These are phyloP conservation scores for Hepsetus odoe DNA, from an alignment of 2,113 vertebrate species.

Conservation along the genomic window DNA sequence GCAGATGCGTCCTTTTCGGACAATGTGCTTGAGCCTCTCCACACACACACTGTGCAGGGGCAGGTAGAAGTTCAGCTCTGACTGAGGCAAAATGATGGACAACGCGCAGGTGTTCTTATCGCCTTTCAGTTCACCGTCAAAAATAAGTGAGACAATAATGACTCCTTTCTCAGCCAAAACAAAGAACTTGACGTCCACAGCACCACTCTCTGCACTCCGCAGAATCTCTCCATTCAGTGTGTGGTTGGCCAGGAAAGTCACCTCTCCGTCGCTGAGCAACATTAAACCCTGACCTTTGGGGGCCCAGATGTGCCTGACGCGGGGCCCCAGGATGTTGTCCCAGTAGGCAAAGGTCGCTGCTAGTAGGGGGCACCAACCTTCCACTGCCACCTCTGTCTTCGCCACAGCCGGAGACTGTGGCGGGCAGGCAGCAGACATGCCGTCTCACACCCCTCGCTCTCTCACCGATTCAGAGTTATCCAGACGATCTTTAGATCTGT, in stretches of 20 bases:
- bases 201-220: slow-evolving; percentile 92
- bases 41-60: slow-evolving; percentile 93
- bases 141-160: slow-evolving; percentile 96
- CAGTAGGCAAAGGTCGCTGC: slow-evolving; percentile 98
- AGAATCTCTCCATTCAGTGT: slow-evolving; percentile 96
- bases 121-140: slow-evolving; percentile 96
- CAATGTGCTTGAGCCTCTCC: slow-evolving; percentile 91
- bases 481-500: slow-evolving; percentile 18
- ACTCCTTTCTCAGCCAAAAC: slow-evolving; percentile 95
- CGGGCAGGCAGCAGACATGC: slow-evolving; percentile 90
- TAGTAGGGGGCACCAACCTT: slow-evolving; percentile 89
- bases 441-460: slow-evolving; percentile 10
- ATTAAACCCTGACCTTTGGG: slow-evolving; percentile 84
- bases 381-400: slow-evolving; percentile 88
- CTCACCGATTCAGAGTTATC: slow-evolving; percentile 7
- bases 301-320: slow-evolving; percentile 94
- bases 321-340: slow-evolving; percentile 97
- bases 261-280: slow-evolving; percentile 89
- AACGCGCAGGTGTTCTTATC: slow-evolving; percentile 96
- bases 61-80: slow-evolving; percentile 91
- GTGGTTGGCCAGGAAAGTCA: slow-evolving; percentile 96
- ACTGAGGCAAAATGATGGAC: slow-evolving; percentile 93
- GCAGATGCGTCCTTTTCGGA: slow-evolving; percentile 96
- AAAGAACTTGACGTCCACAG: slow-evolving; percentile 97
- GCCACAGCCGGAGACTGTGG: slow-evolving; percentile 96